These are phyloP conservation scores for Aegotheles bennettii DNA, from an alignment of 2,113 vertebrate species.

Conservation along the genomic window DNA sequence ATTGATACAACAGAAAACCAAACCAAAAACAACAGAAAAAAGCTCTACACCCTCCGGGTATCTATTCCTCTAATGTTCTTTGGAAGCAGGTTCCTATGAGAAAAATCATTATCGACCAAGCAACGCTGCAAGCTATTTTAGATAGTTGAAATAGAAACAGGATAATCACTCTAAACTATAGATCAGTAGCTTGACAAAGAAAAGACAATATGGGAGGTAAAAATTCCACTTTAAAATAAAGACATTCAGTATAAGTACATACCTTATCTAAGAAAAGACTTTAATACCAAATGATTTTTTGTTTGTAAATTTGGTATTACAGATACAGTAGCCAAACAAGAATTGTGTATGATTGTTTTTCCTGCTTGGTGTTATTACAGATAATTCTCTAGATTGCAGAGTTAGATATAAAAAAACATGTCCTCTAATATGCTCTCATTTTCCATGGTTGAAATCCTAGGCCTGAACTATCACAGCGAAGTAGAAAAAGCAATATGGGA, in stretches of 20 bases:
- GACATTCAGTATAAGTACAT: background rate
- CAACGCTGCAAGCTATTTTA: slow-evolving; percentile 9
- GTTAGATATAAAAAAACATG: background rate
- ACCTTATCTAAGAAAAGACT: background rate
- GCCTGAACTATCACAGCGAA: background rate
- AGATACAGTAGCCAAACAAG: background rate
- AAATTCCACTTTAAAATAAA: background rate
- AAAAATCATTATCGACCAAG: slow-evolving; percentile 39
- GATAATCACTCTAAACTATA: slow-evolving; percentile 41
- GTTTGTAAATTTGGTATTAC: background rate
- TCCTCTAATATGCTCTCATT: background rate
- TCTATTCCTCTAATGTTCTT: slow-evolving; percentile 23
- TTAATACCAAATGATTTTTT: background rate
- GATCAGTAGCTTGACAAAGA: slow-evolving; percentile 39
- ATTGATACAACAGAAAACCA: background rate
- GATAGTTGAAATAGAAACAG: slow-evolving; percentile 34
- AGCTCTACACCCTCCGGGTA: background rate
- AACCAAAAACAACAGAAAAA: background rate
- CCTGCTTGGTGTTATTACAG: background rate
- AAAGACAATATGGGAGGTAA: background rate
- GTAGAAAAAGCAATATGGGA: background rate
- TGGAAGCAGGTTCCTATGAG: slow-evolving; percentile 1
- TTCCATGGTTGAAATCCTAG: background rate
- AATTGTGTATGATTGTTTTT: background rate
- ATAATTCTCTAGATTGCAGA: background rate